These are phyloP conservation scores for Pelusios castaneus DNA, from an alignment of 2,113 vertebrate genomes.

Conservation along the genomic window DNA sequence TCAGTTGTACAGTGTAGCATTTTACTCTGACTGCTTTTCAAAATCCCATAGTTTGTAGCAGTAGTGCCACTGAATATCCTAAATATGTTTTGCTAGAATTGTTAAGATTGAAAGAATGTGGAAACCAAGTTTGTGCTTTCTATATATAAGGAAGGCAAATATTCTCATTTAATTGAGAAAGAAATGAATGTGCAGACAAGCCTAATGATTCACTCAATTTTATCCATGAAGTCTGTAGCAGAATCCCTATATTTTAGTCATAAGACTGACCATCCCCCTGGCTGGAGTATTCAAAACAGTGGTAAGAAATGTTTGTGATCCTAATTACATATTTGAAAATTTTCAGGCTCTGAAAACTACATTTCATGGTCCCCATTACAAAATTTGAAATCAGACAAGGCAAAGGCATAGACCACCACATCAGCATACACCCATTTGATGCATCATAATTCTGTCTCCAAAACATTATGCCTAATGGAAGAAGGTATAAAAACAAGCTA, in stretches of 20 bases:
- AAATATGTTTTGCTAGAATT: not conserved
- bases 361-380: not conserved
- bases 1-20: not conserved
- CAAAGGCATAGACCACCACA: rapidly evolving
- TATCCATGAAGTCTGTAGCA: not conserved
- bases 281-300: not conserved
- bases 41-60: not conserved
- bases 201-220: not conserved
- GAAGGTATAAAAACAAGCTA: not conserved
- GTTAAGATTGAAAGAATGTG: rapidly evolving
- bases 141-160: not conserved
- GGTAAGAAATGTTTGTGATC: rapidly evolving
- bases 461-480: rapidly evolving
- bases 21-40: not conserved
- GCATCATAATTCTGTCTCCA: not conserved
- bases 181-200: not conserved
- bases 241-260: not conserved
- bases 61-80: rapidly evolving
- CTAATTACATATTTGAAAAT: not conserved
- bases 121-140: not conserved
- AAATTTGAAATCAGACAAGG: not conserved
- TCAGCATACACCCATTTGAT: not conserved
- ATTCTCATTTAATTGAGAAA: not conserved
- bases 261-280: not conserved
- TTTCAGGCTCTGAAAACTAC: not conserved